phyloP scores from a whole-genome alignment of 92 coral and sea anemone species.

The Meandrina meandrites region DNA sequence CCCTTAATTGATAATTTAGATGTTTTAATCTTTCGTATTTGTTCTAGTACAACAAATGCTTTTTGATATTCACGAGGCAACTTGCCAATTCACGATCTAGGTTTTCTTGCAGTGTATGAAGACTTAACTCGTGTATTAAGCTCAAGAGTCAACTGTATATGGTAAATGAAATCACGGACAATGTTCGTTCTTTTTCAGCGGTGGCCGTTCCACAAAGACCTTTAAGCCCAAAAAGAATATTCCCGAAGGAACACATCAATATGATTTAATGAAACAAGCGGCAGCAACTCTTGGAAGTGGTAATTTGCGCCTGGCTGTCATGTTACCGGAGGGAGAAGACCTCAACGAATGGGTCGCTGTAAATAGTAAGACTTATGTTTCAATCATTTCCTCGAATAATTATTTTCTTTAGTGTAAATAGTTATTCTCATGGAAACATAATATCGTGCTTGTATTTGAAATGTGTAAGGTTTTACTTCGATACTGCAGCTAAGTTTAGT shows the following conservation, averaged over 20 bases:
- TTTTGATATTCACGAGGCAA: background rate
- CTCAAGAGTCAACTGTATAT: background rate
- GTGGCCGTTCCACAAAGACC: conserved; percentile 98
- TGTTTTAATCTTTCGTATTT: background rate
- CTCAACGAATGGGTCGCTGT: conserved; percentile 99
- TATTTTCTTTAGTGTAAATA: background rate
- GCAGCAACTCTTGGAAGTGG: conserved; percentile 99
- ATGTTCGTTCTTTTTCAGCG: conserved; percentile 56
- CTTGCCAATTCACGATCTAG: background rate
- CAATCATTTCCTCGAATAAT: background rate
- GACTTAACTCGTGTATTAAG: too few species aligned
- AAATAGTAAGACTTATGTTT: conserved; percentile 71
- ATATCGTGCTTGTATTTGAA: background rate
- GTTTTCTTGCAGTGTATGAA: background rate
- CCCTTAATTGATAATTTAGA: background rate
- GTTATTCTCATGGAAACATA: background rate
- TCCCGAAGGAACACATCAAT: conserved; percentile 99
- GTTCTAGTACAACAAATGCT: background rate
- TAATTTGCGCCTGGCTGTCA: conserved; percentile 90
- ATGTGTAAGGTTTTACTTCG: background rate
- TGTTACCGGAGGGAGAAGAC: conserved; percentile 99
- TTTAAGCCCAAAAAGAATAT: conserved; percentile 98
- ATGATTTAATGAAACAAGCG: conserved; percentile 98
- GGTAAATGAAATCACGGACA: conserved; percentile 3
- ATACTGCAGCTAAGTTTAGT: background rate